Evolutionary conservation across 2,113 vertebrate species (phyloP), one percentile per base, ranked within the genome.

Genomic region (Cephalopholis sonnerati): DNA sequence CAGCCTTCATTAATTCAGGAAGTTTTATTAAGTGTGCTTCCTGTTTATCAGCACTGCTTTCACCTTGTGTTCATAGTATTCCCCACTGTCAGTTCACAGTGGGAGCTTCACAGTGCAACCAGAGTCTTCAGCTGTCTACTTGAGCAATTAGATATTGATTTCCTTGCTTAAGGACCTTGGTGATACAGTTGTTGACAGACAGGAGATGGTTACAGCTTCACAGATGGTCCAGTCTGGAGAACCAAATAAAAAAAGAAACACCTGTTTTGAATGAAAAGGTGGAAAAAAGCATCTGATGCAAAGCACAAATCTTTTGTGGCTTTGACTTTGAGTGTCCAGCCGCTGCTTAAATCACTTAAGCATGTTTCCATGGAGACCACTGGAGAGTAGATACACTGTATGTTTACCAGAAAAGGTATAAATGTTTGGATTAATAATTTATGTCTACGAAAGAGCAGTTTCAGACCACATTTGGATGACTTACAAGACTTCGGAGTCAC

Each of bases 71-170:
- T 77, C 54, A 74, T 17, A 36, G 20, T 78, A 50, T 78, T 51
- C 74, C 59, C 70, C 59, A 13, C 46, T 68, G 41, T 58, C 46
- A 39, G 53, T 77, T 65, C 73, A 63, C 76, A 61, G 55, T 22
- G n/a, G 48, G 41, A 55, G 64, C 64, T 12, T 62, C 64, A 29
- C 41, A 65, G 24, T 46, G 62, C 7, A 32, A 18, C 11, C 7
- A 44, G 41, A 62, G 64, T 77, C 65, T 46, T 70, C 63, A 74
- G 61, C 75, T 77, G 61, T 80, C 79, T 55, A 78, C 70, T 82
- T 79, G 69, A 79, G 76, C 74, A 74, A 80, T 85, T 77, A 72
- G 1, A 76, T 89, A 85, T 83, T 64, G 73, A 91, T 84, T 89
- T 81, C 53, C 53, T 55, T 32, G 54, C 58, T 77, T 57, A 63